These are phyloP conservation scores for Monochamus saltuarius DNA, from an alignment of 1,140 invertebrate species.

Conservation along the genomic window DNA sequence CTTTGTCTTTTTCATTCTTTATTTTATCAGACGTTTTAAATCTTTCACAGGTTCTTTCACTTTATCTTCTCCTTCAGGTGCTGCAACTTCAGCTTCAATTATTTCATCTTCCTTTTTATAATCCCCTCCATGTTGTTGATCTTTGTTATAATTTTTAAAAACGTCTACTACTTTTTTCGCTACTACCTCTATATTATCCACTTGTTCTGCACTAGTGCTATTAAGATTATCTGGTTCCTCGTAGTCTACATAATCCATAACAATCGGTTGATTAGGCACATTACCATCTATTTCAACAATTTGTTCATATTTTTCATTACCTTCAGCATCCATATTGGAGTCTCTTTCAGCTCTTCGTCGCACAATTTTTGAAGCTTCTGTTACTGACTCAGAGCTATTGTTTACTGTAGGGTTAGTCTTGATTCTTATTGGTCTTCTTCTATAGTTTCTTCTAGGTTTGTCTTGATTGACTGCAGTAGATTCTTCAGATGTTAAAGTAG, in stretches of 20 bases:
- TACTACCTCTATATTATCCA: constrained; percentile 9
- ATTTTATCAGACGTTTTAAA: too few relatives aligned
- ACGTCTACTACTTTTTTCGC: constrained; percentile 18
- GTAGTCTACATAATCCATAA: not conserved
- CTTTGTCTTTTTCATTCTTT: too few relatives aligned
- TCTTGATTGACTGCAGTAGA: not conserved
- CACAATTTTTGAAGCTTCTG: constrained; percentile 27
- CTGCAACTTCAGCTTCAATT: too few relatives aligned
- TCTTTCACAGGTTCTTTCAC: too few relatives aligned
- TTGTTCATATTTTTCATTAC: too few relatives aligned
- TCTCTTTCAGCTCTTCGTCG: constrained; percentile 24
- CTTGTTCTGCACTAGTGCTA: not conserved
- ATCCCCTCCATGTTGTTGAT: constrained; percentile 36
- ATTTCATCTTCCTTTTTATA: constrained; percentile 12
- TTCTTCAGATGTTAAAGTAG: constrained; percentile 1
- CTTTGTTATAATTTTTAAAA: constrained; percentile 31
- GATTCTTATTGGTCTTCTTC: constrained; percentile 33
- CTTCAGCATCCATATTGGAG: too few relatives aligned
- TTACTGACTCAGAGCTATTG: constrained; percentile 17
- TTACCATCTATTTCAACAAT: too few relatives aligned
- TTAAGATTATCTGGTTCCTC: not conserved
- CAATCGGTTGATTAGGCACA: too few relatives aligned
- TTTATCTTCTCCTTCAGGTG: too few relatives aligned
- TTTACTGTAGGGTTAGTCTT: constrained; percentile 23
- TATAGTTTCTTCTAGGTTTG: constrained; percentile 35